Evolutionary conservation across 2,797 vertebrate species (phyloP).

Genomic region (Ceyx erithaca): DNA sequence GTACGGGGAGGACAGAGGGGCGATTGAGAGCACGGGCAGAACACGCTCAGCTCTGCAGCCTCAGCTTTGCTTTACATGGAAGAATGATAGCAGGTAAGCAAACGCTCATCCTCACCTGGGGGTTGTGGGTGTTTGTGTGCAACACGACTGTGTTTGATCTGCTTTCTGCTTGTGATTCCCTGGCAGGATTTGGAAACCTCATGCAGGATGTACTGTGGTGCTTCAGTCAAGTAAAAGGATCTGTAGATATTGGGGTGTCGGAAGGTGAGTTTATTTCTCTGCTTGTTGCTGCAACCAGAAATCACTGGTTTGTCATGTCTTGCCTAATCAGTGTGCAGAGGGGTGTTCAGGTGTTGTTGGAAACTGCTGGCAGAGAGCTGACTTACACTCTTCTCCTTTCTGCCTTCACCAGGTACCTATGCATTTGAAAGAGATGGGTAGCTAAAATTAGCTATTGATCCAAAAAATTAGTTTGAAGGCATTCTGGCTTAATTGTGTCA

Average conservation of each 20-base stretch:
- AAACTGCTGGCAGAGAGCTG: neutral
- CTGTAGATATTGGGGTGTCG: constrained; percentile 67
- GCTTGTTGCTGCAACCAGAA: neutral
- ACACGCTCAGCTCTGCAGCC: neutral
- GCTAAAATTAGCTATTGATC: neutral
- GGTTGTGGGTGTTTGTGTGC: no score
- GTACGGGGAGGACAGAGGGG: constrained; percentile 48
- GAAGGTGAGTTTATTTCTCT: constrained; percentile 75
- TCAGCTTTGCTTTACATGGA: neutral
- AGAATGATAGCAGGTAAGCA: constrained; percentile 76
- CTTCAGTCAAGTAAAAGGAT: constrained; percentile 80
- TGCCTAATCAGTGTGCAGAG: neutral
- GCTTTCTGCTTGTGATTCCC: neutral
- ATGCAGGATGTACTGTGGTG: constrained; percentile 80
- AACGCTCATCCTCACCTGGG: neutral
- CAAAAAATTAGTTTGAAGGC: neutral
- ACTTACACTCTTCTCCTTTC: neutral
- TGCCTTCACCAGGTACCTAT: neutral
- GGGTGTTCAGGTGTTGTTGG: neutral
- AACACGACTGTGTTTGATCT: neutral
- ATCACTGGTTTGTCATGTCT: neutral
- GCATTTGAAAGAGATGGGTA: neutral
- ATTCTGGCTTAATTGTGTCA: neutral
- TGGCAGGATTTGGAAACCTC: constrained; percentile 75
- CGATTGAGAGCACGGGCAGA: constrained; percentile 19